phyloP scores from a whole-genome alignment of 2,797 vertebrate species.

The Takifugu rubripes region DNA sequence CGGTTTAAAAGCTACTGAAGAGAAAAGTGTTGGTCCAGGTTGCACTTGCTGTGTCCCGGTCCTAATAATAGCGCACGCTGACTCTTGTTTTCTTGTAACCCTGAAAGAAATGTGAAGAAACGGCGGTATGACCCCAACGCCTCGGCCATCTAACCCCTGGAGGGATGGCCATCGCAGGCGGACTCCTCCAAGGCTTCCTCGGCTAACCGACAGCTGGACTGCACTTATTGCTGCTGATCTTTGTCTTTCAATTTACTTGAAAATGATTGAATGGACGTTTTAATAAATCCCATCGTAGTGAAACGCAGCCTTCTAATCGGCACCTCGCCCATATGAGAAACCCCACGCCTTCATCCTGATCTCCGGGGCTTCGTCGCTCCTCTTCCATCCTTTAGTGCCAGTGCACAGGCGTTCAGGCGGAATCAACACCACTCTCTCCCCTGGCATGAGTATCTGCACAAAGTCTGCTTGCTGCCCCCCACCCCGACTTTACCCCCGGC shows the following conservation, averaged over 20 bases:
- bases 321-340: slow-evolving; percentile 53
- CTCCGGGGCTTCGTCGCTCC: slow-evolving; percentile 68
- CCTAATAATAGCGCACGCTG: slow-evolving; percentile 51
- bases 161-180: slow-evolving; percentile 60
- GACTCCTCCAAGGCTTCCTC: slow-evolving; percentile 77
- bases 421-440: slow-evolving; percentile 73
- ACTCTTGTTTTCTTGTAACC: slow-evolving; percentile 69
- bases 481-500: slow-evolving; percentile 62
- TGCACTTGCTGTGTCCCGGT: slow-evolving; percentile 31
- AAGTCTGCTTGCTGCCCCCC: slow-evolving; percentile 72
- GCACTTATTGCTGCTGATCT: slow-evolving; percentile 78
- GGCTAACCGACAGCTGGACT: slow-evolving; percentile 75
- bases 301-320: slow-evolving; percentile 69
- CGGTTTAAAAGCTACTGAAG: slow-evolving; percentile 30
- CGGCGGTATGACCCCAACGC: slow-evolving; percentile 91
- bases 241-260: slow-evolving; percentile 78
- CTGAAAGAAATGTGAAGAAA: slow-evolving; percentile 97
- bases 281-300: slow-evolving; percentile 77
- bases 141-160: slow-evolving; percentile 84
- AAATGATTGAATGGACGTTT: slow-evolving; percentile 77
- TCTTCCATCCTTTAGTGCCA: slow-evolving; percentile 84
- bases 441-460: slow-evolving; percentile 85
- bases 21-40: slow-evolving; percentile 59
- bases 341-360: slow-evolving; percentile 35
- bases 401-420: slow-evolving; percentile 76